These are phyloP conservation scores for Pheosia tremula DNA, from an alignment of 2,888 invertebrate species.

Conservation along the genomic window DNA sequence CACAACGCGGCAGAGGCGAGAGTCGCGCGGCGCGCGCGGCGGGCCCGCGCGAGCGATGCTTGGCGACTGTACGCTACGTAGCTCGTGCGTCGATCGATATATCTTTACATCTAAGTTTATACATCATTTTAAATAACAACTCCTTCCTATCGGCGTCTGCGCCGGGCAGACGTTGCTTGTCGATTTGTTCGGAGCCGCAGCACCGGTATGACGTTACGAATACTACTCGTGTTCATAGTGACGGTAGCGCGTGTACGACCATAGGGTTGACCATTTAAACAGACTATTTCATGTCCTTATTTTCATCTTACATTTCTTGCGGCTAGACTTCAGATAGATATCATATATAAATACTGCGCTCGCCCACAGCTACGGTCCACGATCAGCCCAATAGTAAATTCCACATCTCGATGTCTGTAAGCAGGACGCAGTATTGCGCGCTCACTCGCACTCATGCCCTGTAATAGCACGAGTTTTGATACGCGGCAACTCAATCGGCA, in stretches of 20 bases:
- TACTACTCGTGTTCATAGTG: conserved; percentile 31
- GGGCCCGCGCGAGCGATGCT: conserved; percentile 46
- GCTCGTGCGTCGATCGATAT: conserved; percentile 34
- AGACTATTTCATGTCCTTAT: too few relatives aligned
- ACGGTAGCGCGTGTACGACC: conserved; percentile 27
- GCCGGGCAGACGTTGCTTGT: conserved; percentile 45
- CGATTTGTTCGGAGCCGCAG: conserved; percentile 4
- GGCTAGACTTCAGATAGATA: too few relatives aligned
- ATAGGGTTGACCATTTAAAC: too few relatives aligned
- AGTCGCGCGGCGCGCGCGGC: conserved; percentile 37
- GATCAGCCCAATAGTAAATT: conserved; percentile 6
- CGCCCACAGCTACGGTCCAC: neutral
- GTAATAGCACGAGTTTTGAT: too few relatives aligned
- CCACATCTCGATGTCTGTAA: too few relatives aligned
- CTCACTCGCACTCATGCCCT: too few relatives aligned
- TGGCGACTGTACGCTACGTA: neutral
- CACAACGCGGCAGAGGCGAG: conserved; percentile 61
- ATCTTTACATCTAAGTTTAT: conserved; percentile 38
- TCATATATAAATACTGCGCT: too few relatives aligned
- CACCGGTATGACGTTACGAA: conserved; percentile 8
- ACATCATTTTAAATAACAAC: conserved; percentile 41
- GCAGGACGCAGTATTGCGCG: too few relatives aligned
- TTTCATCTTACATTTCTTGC: too few relatives aligned
- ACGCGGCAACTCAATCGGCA: too few relatives aligned
- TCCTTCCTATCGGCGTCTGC: conserved; percentile 43